Base-by-base conservation (phyloP, 1,140 invertebrate species). In the Eupristina koningsbergeri region DNA sequence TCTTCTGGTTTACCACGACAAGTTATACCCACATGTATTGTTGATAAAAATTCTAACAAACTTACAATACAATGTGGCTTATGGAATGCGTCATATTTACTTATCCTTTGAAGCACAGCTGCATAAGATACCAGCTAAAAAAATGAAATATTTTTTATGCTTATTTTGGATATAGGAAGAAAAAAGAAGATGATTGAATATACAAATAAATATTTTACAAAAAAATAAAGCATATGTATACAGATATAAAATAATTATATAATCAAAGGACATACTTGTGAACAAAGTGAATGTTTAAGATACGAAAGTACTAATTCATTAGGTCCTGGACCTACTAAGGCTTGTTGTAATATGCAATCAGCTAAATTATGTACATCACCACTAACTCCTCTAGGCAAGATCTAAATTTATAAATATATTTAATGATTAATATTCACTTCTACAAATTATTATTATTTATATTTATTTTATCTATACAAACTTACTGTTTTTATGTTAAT, bases 311-410 rank as follows among this genome's bases (percentile, higher is more conserved):
- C 96, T 85, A 98, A 91, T 88, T 96, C 94, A 93, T 98, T 98
- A 6, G 98, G 98, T 41, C 96, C 97, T 64, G 96, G 96, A 80
- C 97, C 98, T 78, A 98, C 96, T 85, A 98, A 93, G 0, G 97
- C 97, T 92, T 98, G 97, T 89, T 98, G 96, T 39, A 99, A 93
- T 85, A 99, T 96, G 91, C 97, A 97, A 90, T 98, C 97, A 63
- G 97, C 96, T 84, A 98, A 92, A 92, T 98, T 97, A 90, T 98
- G 98, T 1, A 97, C 96, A 94, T 98, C 97, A 29, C 97, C 97
- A 88, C 96, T 97, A 0, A 98, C 96, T 50, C 97, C 96, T 90
- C 96, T 91, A 1, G 96, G 96, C 85, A 97, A 90, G 86, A 97
- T 95, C 94, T 95, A 76, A 39, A 88, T 58, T 58, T 26, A 9